Evolutionary conservation across 2,888 invertebrate genomes (phyloP).

Genomic region (Autographa gamma): DNA sequence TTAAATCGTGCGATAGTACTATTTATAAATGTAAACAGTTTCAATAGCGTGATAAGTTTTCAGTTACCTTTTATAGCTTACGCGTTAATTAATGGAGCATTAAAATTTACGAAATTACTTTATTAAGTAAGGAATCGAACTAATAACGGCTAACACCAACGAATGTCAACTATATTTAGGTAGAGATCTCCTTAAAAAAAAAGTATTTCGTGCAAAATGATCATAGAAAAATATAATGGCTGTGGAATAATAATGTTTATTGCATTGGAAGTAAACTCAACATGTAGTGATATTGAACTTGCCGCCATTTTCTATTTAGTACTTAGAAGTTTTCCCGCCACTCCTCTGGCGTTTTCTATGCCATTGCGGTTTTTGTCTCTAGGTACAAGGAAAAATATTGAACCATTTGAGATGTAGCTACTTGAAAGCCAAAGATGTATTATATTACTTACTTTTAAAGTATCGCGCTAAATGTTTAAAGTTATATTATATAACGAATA

Average conservation of each 20-base stretch:
- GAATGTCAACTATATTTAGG: not conserved
- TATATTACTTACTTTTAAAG: no score
- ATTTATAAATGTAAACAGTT: not conserved
- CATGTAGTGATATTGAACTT: not conserved
- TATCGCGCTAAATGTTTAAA: no score
- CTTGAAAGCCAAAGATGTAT: no score
- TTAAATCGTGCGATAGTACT: not conserved
- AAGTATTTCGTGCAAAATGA: not conserved
- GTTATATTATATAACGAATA: no score
- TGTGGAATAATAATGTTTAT: not conserved
- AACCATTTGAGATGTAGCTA: not conserved
- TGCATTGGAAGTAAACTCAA: not conserved
- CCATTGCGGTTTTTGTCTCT: not conserved
- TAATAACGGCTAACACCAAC: not conserved
- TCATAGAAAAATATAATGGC: not conserved
- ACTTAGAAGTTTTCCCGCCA: not conserved
- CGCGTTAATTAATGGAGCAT: not conserved
- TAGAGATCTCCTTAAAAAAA: not conserved
- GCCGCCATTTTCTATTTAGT: not conserved
- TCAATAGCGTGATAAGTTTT: not conserved
- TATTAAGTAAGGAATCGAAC: not conserved
- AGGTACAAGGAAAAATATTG: not conserved
- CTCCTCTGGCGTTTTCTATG: not conserved
- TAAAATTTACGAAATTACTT: conserved; percentile 1
- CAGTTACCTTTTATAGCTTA: not conserved